Percentiles rank a stretch among this genome's conserved stretches.
phyloP scores from a whole-genome alignment of 2,888 invertebrate species.

The Thumatha senex region DNA sequence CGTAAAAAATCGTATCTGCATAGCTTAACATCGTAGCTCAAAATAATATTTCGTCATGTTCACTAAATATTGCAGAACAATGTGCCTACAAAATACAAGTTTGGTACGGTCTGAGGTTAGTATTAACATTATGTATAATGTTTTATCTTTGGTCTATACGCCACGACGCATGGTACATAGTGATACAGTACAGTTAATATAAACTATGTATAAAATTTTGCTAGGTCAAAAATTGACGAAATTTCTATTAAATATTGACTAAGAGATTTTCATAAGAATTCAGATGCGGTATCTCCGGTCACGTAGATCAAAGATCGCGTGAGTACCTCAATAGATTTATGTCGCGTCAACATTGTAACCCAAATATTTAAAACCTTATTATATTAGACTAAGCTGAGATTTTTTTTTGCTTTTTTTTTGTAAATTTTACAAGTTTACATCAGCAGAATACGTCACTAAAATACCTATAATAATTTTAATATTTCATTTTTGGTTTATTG shows the following conservation, averaged over 20 bases:
- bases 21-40: slow-evolving; percentile 21
- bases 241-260: slow-evolving; percentile 81
- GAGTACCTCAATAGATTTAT: slow-evolving; percentile 67
- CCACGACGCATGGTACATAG: slow-evolving; percentile 72
- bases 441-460: slow-evolving; percentile 80
- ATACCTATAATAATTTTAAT: slow-evolving; percentile 78
- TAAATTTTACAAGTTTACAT: slow-evolving; percentile 78
- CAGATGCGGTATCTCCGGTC: slow-evolving; percentile 71
- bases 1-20: slow-evolving; percentile 30
- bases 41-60: slow-evolving; percentile 20
- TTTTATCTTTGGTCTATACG: slow-evolving; percentile 80
- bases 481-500: slow-evolving; percentile 83
- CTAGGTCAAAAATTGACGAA: slow-evolving; percentile 83
- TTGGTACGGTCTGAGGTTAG: slow-evolving; percentile 82
- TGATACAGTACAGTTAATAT: slow-evolving; percentile 73
- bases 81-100: slow-evolving; percentile 73
- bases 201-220: slow-evolving; percentile 83
- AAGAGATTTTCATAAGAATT: slow-evolving; percentile 82
- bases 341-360: slow-evolving; percentile 71
- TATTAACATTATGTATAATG: slow-evolving; percentile 76
- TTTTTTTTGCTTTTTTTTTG: slow-evolving; percentile 73
- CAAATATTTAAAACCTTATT: slow-evolving; percentile 77
- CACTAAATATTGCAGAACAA: slow-evolving; percentile 48
- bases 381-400: slow-evolving; percentile 78
- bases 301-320: slow-evolving; percentile 50